Percentiles rank a stretch among this genome's conserved stretches.
Evolutionary conservation across 2,113 vertebrate genomes (phyloP).

Genomic region (Melanocharis versteri): DNA sequence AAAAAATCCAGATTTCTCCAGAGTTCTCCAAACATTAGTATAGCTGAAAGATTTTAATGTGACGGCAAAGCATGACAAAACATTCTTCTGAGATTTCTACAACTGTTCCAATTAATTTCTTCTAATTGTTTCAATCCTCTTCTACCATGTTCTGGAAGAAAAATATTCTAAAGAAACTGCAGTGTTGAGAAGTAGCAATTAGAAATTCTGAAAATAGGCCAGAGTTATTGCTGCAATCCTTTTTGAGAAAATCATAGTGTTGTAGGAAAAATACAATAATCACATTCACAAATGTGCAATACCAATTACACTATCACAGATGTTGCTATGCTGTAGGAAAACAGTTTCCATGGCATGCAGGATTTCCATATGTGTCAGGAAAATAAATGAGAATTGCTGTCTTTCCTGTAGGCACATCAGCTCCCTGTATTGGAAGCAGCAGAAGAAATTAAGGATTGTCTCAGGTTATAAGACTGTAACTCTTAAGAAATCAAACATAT

Average conservation of each 20-base stretch:
- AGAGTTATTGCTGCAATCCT: background rate
- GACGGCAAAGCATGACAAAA: background rate
- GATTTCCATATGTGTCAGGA: background rate
- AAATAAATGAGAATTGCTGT: background rate
- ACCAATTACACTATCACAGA: background rate
- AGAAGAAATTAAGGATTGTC: background rate
- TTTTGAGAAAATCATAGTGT: background rate
- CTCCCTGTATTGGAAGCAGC: background rate
- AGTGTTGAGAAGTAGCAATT: background rate
- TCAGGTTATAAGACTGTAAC: background rate
- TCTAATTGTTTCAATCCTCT: background rate
- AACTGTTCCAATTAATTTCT: background rate
- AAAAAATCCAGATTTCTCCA: background rate
- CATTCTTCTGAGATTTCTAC: background rate
- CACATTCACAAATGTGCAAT: background rate
- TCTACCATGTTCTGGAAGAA: background rate
- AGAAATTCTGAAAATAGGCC: background rate
- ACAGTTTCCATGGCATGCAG: background rate
- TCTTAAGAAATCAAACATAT: background rate
- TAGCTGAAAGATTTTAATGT: background rate
- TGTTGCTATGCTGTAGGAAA: background rate
- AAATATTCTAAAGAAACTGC: background rate
- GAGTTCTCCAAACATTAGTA: background rate
- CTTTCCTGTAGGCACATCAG: background rate
- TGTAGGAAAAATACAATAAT: background rate